These are phyloP conservation scores for Cyanistes caeruleus DNA, from an alignment of 2,113 vertebrate genomes.

Conservation along the genomic window DNA sequence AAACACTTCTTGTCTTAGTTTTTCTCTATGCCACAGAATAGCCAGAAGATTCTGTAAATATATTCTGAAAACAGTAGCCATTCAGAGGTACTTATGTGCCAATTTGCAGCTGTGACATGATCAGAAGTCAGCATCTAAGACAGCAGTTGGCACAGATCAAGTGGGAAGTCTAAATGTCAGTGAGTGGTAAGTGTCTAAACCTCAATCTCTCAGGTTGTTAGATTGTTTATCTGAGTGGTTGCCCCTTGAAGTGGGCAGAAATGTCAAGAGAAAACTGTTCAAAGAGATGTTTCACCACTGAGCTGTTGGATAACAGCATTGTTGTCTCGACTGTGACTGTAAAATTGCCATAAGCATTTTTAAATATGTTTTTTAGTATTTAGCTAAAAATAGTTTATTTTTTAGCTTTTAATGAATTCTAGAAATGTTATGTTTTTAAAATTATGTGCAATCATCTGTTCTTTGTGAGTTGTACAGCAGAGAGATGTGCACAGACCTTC, in stretches of 20 bases:
- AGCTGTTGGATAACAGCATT: not conserved
- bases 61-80: slow-evolving; percentile 1
- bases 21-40: not conserved
- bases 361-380: not conserved
- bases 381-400: not conserved
- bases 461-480: not conserved
- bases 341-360: not conserved
- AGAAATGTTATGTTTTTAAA: not conserved
- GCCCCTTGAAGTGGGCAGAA: slow-evolving; percentile 46
- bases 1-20: not conserved
- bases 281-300: not conserved
- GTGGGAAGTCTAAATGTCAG: slow-evolving; percentile 48
- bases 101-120: not conserved
- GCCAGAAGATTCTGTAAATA: not conserved
- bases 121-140: slow-evolving; percentile 3
- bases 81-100: not conserved
- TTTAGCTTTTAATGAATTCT: not conserved
- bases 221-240: slow-evolving; percentile 47
- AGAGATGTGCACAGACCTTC: not conserved
- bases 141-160: slow-evolving; percentile 22
- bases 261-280: slow-evolving; percentile 41
- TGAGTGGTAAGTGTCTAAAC: slow-evolving; percentile 50
- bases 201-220: slow-evolving; percentile 21
- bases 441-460: not conserved
- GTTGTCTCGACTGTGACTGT: not conserved